Percentiles rank a stretch among this genome's conserved stretches.
Evolutionary conservation across 2,888 invertebrate genomes (phyloP).

Genomic region (Chirona hameri): DNA sequence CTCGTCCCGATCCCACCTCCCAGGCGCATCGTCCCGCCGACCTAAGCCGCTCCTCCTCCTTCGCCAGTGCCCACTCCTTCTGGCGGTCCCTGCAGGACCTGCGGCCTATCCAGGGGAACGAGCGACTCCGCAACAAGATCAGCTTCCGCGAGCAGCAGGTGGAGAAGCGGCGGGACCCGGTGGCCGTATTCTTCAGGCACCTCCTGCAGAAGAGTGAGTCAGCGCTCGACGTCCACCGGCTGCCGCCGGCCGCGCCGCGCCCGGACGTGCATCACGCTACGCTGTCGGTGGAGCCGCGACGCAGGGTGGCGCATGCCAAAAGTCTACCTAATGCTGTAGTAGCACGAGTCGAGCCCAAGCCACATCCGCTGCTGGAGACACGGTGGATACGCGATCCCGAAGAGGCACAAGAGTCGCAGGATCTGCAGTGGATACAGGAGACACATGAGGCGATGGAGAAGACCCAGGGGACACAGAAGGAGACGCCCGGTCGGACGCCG

Average conservation of each 20-base stretch:
- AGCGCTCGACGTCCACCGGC: background rate
- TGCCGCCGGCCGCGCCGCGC: background rate
- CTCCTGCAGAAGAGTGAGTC: background rate
- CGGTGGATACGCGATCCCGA: background rate
- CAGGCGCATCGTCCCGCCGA: background rate
- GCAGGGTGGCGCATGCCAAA: background rate
- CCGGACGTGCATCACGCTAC: background rate
- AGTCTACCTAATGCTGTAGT: background rate
- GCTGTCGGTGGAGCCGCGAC: background rate
- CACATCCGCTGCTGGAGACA: too few species aligned
- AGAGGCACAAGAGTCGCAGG: background rate
- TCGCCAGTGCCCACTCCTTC: background rate
- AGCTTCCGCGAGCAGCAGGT: background rate
- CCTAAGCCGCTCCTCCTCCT: background rate
- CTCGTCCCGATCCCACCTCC: background rate
- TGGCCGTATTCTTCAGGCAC: background rate
- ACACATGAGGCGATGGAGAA: too few species aligned
- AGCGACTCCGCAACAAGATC: constrained; percentile 81
- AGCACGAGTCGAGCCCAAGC: background rate
- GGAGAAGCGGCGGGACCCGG: background rate
- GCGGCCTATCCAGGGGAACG: constrained; percentile 83
- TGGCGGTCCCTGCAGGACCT: constrained; percentile 60
- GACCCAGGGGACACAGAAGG: background rate
- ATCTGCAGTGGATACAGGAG: background rate
- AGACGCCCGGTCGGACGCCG: background rate